Evolutionary conservation across 2,113 vertebrate genomes (phyloP).

Genomic region (Hydrochoerus hydrochaeris): DNA sequence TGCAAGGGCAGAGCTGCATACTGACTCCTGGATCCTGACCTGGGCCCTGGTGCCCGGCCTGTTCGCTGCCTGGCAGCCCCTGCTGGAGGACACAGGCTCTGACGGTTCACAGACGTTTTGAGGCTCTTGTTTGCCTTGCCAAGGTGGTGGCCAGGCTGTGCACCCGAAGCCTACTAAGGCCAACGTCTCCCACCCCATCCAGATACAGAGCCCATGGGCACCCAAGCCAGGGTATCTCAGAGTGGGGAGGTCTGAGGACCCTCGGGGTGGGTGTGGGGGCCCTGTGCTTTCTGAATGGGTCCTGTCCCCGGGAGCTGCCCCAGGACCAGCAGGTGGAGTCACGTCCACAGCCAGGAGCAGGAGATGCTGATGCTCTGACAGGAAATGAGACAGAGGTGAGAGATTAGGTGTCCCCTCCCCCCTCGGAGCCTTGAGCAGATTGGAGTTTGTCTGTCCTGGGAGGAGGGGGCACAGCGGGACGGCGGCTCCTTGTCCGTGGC

Average conservation of each 20-base stretch:
- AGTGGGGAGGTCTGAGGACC: neutral
- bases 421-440: neutral
- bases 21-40: too few relatives aligned
- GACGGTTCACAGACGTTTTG: neutral
- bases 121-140: neutral
- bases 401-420: neutral
- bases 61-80: too few relatives aligned
- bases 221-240: neutral
- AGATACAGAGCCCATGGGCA: neutral
- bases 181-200: neutral
- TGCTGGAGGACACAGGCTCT: neutral
- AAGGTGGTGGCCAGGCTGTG: too few relatives aligned
- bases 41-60: too few relatives aligned
- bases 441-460: neutral
- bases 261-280: neutral
- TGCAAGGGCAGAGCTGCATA: neutral
- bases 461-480: neutral
- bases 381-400: conserved; percentile 11
- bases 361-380: neutral
- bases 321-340: neutral
- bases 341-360: neutral
- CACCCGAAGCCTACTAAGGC: neutral
- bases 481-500: neutral
- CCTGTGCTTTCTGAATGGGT: neutral
- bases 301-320: neutral